Conservation (phyloP, 2,888 invertebrate genomes). For the Magallana nippona region DNA sequence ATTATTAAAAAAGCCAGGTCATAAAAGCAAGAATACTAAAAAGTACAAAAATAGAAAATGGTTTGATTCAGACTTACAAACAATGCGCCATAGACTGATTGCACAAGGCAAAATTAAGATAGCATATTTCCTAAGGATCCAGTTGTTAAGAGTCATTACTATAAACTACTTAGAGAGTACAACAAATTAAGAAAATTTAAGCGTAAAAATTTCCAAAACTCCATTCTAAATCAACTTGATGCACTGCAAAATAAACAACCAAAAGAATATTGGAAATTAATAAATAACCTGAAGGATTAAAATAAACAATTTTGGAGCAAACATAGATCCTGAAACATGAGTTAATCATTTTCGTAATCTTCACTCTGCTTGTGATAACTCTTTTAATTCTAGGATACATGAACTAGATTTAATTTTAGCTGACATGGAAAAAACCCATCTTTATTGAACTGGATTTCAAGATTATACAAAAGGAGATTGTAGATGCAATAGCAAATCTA, state of each 20-base stretch:
- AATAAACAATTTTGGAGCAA: neutral
- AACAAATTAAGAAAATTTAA: constrained; percentile 15
- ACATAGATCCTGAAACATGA: neutral
- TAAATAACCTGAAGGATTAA: neutral
- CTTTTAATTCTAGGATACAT: no score
- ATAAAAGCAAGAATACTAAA: constrained; percentile 2
- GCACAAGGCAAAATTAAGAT: neutral
- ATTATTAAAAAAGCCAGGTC: neutral
- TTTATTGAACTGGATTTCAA: no score
- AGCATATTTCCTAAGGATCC: neutral
- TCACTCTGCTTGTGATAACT: no score
- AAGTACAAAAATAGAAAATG: constrained; percentile 7
- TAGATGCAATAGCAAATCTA: neutral
- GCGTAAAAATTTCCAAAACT: constrained; percentile 13
- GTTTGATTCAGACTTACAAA: constrained; percentile 15
- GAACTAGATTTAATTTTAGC: no score
- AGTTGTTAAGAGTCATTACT: neutral
- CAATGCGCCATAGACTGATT: neutral
- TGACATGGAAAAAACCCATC: no score
- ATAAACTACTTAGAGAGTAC: neutral
- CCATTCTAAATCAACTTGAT: constrained; percentile 8
- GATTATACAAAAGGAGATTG: no score
- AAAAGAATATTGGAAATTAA: constrained; percentile 16
- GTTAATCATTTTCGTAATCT: no score
- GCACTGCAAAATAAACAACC: neutral